Evolutionary conservation across 2,888 invertebrate genomes (phyloP).

Genomic region (Crepidodera aurea): DNA sequence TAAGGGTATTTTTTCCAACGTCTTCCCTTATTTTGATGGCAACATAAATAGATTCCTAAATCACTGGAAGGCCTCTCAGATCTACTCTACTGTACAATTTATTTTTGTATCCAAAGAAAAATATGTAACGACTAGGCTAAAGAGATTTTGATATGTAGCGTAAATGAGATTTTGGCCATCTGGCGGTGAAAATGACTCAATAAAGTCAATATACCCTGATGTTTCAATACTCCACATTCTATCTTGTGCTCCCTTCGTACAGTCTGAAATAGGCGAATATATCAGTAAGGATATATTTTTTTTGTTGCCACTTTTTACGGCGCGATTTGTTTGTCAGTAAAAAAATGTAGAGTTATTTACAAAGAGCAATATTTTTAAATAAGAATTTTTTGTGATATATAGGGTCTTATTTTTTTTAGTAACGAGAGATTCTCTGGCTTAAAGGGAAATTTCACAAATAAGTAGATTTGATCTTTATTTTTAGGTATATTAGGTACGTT

Average conservation of each 20-base stretch:
- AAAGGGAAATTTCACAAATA: too few relatives aligned
- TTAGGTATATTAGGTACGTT: too few relatives aligned
- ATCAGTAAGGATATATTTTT: background rate
- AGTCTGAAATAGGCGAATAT: background rate
- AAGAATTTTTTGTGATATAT: too few relatives aligned
- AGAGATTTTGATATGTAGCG: slow-evolving; percentile 20
- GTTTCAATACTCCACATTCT: slow-evolving; percentile 15
- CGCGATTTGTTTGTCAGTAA: background rate
- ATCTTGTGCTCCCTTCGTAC: background rate
- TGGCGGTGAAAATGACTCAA: slow-evolving; percentile 24
- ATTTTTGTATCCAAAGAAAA: slow-evolving; percentile 2
- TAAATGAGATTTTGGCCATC: slow-evolving; percentile 27
- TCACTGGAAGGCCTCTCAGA: background rate
- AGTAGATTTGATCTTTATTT: too few relatives aligned
- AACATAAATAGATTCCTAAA: background rate
- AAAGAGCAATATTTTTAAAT: too few relatives aligned
- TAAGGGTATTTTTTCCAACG: too few relatives aligned
- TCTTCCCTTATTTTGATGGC: too few relatives aligned
- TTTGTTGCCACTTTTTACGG: background rate
- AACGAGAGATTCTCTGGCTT: too few relatives aligned
- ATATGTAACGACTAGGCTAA: slow-evolving; percentile 3
- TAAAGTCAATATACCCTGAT: slow-evolving; percentile 18
- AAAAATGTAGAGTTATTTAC: too few relatives aligned
- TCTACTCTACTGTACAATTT: background rate
- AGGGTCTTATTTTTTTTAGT: too few relatives aligned